Evolutionary conservation across 1,140 invertebrate species (phyloP).

Genomic region (Panagrolaimus sp.): DNA sequence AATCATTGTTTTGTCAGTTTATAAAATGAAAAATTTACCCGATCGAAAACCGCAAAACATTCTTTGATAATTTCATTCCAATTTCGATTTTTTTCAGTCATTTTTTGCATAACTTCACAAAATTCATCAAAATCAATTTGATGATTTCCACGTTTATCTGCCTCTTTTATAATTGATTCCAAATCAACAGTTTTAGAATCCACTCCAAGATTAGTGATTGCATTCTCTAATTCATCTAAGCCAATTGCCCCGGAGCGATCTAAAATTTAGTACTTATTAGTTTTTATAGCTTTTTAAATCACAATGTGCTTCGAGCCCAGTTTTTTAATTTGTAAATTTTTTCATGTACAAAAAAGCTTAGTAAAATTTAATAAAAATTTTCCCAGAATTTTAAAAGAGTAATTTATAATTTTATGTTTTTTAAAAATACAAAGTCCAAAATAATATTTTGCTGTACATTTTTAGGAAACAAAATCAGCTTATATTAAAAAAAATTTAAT

Average conservation of each 20-base stretch:
- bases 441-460: too few relatives aligned
- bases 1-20: slow-evolving; percentile 14
- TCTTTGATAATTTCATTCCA: slow-evolving; percentile 58
- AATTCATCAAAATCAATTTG: slow-evolving; percentile 58
- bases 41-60: slow-evolving; percentile 57
- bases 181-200: slow-evolving; percentile 49
- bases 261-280: slow-evolving; percentile 34
- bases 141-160: slow-evolving; percentile 57
- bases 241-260: slow-evolving; percentile 56
- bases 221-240: slow-evolving; percentile 55
- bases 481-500: too few relatives aligned
- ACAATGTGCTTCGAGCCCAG: neutral
- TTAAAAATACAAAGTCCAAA: too few relatives aligned
- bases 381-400: neutral
- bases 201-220: slow-evolving; percentile 54
- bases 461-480: too few relatives aligned
- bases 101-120: slow-evolving; percentile 56
- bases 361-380: neutral
- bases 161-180: slow-evolving; percentile 46
- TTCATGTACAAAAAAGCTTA: neutral
- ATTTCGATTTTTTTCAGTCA: slow-evolving; percentile 51
- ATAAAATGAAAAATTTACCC: slow-evolving; percentile 29
- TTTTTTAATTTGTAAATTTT: neutral
- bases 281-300: slow-evolving; percentile 3
- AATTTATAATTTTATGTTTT: too few relatives aligned